Percentiles rank a stretch among this genome's conserved stretches.
Conservation (phyloP, 2,797 vertebrate genomes). For the Crocodylus rhombifer region DNA sequence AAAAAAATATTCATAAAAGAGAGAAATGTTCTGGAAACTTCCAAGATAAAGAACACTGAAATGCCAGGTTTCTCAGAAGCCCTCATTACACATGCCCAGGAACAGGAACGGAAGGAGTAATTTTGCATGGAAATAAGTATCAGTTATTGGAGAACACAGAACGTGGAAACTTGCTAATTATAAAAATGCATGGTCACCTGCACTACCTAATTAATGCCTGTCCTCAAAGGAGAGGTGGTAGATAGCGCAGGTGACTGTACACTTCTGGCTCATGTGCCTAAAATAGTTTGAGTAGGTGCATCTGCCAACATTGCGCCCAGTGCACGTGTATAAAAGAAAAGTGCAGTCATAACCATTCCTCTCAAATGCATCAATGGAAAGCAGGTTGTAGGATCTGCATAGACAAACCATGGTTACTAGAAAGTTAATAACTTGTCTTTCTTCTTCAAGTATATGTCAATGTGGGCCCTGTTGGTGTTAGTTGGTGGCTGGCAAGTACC, state of each 20-base stretch:
- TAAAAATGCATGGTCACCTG: background rate
- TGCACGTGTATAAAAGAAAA: background rate
- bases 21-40: too few species aligned
- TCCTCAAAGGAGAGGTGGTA: too few species aligned
- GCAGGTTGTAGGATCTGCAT: background rate
- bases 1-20: background rate
- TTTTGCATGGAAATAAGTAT: background rate
- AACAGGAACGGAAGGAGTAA: background rate
- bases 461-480: background rate
- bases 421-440: background rate
- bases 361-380: accelerated
- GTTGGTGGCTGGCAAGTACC: background rate
- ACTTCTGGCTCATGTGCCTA: background rate
- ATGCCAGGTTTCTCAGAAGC: too few species aligned
- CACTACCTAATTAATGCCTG: too few species aligned
- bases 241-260: background rate
- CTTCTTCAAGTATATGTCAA: background rate
- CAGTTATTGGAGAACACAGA: background rate
- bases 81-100: accelerated
- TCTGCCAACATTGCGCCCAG: accelerated
- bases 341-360: background rate
- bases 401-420: background rate
- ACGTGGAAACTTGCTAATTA: background rate
- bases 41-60: too few species aligned
- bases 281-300: background rate